Conservation (phyloP, 2,888 invertebrate genomes). For the Sphaerophoria rueppellii region DNA sequence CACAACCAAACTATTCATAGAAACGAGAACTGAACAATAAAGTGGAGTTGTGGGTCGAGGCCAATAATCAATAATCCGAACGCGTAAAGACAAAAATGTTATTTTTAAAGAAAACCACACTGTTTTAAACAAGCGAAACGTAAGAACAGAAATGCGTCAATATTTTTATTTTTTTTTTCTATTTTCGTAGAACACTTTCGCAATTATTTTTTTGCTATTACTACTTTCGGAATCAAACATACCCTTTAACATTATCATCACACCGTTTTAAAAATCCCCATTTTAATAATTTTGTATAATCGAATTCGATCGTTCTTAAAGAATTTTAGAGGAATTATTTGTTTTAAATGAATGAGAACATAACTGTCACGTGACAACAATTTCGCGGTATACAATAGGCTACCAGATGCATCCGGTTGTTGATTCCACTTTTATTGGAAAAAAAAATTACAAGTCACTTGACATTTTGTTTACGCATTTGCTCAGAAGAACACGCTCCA, state of each 20-base stretch:
- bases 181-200: neutral
- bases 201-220: neutral
- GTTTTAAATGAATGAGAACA: constrained; percentile 42
- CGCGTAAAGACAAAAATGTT: too few relatives aligned
- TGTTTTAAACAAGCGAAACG: too few relatives aligned
- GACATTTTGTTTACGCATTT: constrained; percentile 31
- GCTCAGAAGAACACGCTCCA: constrained; percentile 25
- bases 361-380: constrained; percentile 52
- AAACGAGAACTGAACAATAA: too few relatives aligned
- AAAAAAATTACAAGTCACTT: constrained; percentile 23
- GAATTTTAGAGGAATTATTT: neutral
- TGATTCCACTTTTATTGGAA: constrained; percentile 63
- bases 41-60: too few relatives aligned
- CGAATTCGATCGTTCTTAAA: constrained; percentile 27
- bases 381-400: constrained; percentile 54
- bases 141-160: too few relatives aligned
- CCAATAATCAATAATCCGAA: too few relatives aligned
- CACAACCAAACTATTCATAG: too few relatives aligned
- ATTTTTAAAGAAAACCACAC: too few relatives aligned
- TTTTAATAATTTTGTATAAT: constrained; percentile 3
- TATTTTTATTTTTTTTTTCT: neutral
- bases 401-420: constrained; percentile 39
- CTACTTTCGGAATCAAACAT: too few relatives aligned
- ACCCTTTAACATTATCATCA: constrained; percentile 56
- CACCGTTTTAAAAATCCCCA: constrained; percentile 57